phyloP scores from a whole-genome alignment of 1,140 invertebrate genomes.

The Bombus picipes region DNA sequence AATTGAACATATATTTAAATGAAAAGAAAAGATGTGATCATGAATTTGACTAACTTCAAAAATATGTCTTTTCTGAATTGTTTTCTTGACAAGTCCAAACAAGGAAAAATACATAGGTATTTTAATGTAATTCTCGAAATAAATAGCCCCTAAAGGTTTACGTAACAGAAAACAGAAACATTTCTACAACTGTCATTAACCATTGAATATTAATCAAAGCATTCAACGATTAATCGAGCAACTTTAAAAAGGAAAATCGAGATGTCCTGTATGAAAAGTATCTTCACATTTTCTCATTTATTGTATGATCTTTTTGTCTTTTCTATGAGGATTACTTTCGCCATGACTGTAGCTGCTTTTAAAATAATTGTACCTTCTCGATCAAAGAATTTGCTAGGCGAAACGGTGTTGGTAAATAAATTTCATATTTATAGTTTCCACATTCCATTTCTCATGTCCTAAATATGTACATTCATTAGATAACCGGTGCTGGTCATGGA shows the following conservation, averaged over 20 bases:
- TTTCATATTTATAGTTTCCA: no score
- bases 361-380: constrained; percentile 61
- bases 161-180: neutral
- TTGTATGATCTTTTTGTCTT: constrained; percentile 61
- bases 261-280: neutral
- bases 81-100: neutral
- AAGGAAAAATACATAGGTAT: neutral
- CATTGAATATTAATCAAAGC: neutral
- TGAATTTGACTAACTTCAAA: neutral
- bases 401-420: constrained; percentile 71
- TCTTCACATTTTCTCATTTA: constrained; percentile 38
- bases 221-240: neutral
- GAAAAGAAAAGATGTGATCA: neutral
- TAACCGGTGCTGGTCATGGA: constrained; percentile 78
- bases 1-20: neutral
- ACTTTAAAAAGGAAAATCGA: neutral
- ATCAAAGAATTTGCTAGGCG: constrained; percentile 69
- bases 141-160: neutral
- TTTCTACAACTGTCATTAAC: neutral
- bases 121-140: neutral
- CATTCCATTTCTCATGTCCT: neutral
- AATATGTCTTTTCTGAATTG: neutral
- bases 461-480: constrained; percentile 53
- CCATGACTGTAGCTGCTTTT: constrained; percentile 63
- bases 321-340: constrained; percentile 62